Percentiles rank a stretch among this genome's conserved stretches.
Conservation (phyloP, 2,888 invertebrate species). For the Heliconius ethilla region DNA sequence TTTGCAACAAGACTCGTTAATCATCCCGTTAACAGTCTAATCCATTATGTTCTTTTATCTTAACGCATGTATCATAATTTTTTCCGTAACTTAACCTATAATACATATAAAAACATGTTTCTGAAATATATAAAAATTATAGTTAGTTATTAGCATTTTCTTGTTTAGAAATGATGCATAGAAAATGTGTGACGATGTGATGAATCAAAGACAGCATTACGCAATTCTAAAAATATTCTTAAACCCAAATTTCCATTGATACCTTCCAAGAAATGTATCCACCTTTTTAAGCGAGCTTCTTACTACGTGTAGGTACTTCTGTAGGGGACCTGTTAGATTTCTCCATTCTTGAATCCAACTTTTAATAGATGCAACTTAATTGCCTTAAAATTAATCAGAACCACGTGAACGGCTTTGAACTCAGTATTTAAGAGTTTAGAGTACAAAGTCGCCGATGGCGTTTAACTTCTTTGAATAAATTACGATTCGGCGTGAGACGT, state of each 20-base stretch:
- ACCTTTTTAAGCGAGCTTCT: background rate
- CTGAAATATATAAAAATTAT: no score
- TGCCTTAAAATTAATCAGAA: conserved; percentile 26
- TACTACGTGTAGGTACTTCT: background rate
- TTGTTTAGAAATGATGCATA: no score
- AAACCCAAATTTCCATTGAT: background rate
- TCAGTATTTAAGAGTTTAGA: conserved; percentile 18
- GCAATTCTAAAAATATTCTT: background rate
- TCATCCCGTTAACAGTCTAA: background rate
- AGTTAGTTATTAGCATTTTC: no score
- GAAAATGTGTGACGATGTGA: no score
- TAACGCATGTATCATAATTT: background rate
- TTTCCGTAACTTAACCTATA: no score
- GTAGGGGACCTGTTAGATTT: conserved; percentile 30
- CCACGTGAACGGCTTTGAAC: conserved; percentile 9
- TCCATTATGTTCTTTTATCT: background rate
- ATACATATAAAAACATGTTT: no score
- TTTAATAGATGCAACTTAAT: conserved; percentile 22
- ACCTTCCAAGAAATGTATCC: background rate
- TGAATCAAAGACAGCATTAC: background rate
- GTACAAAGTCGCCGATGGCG: conserved; percentile 17
- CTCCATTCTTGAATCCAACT: conserved; percentile 17
- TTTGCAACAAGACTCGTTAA: no score
- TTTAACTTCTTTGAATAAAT: conserved; percentile 33
- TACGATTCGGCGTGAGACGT: conserved; percentile 35